Evolutionary conservation across 2,113 vertebrate genomes (phyloP), one percentile per base, ranked within the genome.

Genomic region (Alaudala cheleensis): DNA sequence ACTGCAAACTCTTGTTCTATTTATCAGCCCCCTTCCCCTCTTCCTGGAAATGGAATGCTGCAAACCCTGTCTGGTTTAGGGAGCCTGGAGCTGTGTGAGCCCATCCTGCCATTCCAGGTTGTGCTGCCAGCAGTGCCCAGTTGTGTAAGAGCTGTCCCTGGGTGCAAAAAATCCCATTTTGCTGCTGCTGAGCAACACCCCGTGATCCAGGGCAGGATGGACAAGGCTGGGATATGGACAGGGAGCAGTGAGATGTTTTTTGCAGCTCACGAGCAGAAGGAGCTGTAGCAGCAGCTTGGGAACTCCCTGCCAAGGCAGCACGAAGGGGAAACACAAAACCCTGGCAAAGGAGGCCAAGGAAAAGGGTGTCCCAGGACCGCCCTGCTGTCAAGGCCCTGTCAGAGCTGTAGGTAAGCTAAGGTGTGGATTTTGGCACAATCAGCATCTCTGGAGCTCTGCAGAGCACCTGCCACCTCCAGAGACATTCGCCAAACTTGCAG

Each of bases 121-220:
- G 51, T 1, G 9, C 76, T 23, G 62, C 66, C 47, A 22, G 49
- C 14, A 12, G 34, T 0, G 3, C 56, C 51, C 4, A 10, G 24
- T 2, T 76, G 80, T 79, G 51, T 34, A 69, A 93, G 47, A 77
- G 53, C 34, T 17, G 8, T 5, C 29, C 39, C 49, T 26, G 72
- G 11, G 19, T 26, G 44, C 14, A 40, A 57, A 69, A 64, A 49
- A 54, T 10, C 12, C 3, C 9, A 0, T 66, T 62, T 40, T n/a
- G 40, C 42, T 62, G 77, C 56, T 87, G 73, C 45, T 26, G 78
- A 37, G 12, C 47, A 74, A 31, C 42, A 11, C 44, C 49, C 33
- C 5, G 7, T 19, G 58, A 42, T 10, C 18, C 67, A 23, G 31
- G 51, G 47, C 0, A 1, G 60, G 69, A 83, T 0, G 2, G 11